Percentiles rank a stretch among this genome's conserved stretches.
Evolutionary conservation across 2,888 invertebrate species (phyloP).

Genomic region (Blera fallax): DNA sequence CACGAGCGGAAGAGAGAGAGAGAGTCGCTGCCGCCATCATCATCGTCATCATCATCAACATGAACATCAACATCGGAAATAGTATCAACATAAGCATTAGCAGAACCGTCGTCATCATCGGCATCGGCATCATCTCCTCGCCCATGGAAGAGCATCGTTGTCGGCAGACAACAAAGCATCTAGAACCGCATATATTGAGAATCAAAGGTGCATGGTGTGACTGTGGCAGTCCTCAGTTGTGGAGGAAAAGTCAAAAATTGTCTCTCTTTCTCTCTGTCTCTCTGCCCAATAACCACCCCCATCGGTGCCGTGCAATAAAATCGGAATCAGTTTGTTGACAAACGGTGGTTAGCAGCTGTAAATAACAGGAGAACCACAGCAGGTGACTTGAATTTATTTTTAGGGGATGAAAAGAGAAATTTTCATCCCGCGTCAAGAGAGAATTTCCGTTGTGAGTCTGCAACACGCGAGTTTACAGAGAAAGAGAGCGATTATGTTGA

Average conservation of each 20-base stretch:
- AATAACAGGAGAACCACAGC: slow-evolving; percentile 12
- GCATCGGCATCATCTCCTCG: slow-evolving; percentile 7
- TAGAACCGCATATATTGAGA: slow-evolving; percentile 6
- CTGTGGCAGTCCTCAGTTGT: not conserved
- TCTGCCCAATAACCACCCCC: not conserved
- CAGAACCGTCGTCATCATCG: not conserved
- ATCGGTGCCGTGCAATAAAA: not conserved
- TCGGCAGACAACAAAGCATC: slow-evolving; percentile 41
- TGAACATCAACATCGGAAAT: not conserved
- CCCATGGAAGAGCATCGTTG: not conserved
- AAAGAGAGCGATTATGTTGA: not conserved
- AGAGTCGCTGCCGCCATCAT: not conserved
- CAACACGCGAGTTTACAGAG: not conserved
- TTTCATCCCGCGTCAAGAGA: not conserved
- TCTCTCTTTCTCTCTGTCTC: not conserved
- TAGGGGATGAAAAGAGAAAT: slow-evolving; percentile 1
- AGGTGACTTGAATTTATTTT: not conserved
- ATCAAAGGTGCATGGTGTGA: slow-evolving; percentile 7
- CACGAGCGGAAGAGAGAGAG: slow-evolving; percentile 27
- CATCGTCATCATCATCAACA: not conserved
- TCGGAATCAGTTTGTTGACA: slow-evolving; percentile 33
- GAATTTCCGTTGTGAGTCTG: not conserved
- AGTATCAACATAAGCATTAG: slow-evolving; percentile 11
- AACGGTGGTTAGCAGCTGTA: not conserved
- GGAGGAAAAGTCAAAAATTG: not conserved